These are phyloP conservation scores for Anneissia japonica DNA, from an alignment of 35 echinoderm and acorn worm species.

Conservation along the genomic window DNA sequence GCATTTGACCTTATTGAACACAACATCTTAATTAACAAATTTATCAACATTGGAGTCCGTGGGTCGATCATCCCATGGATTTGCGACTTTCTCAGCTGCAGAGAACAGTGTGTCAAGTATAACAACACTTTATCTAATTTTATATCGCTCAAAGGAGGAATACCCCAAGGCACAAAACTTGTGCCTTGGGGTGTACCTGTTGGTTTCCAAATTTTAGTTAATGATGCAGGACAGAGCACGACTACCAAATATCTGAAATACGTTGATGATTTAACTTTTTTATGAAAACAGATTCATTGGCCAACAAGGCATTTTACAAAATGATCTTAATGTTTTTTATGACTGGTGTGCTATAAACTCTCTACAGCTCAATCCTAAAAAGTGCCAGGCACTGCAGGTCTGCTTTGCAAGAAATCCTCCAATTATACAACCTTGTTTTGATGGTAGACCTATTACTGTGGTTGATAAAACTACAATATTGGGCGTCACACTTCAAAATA, in stretches of 20 bases:
- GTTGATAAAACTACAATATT: neutral
- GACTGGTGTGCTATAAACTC: neutral
- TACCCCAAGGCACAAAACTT: conserved; percentile 53
- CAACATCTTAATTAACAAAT: conserved; percentile 34
- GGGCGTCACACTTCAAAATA: neutral
- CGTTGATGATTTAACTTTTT: neutral
- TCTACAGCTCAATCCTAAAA: neutral
- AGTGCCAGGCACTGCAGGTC: neutral
- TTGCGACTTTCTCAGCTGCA: conserved; percentile 27
- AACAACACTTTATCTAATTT: conserved; percentile 9
- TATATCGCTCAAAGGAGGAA: conserved; percentile 15
- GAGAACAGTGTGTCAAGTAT: conserved; percentile 21
- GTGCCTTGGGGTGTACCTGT: conserved; percentile 41
- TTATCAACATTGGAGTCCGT: conserved; percentile 26
- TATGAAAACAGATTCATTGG: neutral
- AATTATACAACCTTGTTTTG: neutral
- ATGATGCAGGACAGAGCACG: too few species aligned
- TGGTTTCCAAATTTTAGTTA: neutral
- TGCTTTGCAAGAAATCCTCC: neutral
- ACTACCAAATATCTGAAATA: neutral
- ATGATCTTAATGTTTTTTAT: neutral
- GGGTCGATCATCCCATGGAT: conserved; percentile 31
- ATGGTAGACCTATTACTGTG: neutral
- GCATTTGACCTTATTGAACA: conserved; percentile 49
- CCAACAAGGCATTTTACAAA: neutral